Evolutionary conservation across 2,888 invertebrate genomes (phyloP).

Genomic region (Portevinia maculata): DNA sequence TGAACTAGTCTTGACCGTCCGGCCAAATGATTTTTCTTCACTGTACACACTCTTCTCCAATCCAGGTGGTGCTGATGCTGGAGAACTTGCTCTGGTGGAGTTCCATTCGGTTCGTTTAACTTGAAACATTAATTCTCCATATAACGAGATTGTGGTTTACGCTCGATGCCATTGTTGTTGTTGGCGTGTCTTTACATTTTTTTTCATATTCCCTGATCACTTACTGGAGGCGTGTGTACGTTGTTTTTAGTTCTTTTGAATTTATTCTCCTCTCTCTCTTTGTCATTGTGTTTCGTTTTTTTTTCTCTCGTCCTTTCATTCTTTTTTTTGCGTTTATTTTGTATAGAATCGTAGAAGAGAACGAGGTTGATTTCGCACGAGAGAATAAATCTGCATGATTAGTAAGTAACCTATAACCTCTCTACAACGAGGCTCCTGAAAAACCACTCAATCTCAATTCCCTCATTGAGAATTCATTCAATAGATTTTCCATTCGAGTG

Average conservation of each 20-base stretch:
- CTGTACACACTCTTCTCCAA: constrained; percentile 9
- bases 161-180: constrained; percentile 66
- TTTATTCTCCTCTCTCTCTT: constrained; percentile 53
- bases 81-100: constrained; percentile 36
- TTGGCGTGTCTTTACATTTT: constrained; percentile 35
- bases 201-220: constrained; percentile 29
- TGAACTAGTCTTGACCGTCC: constrained; percentile 62
- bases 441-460: constrained; percentile 70
- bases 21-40: constrained; percentile 46
- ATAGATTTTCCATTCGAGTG: constrained; percentile 71
- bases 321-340: constrained; percentile 32
- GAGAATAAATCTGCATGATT: constrained; percentile 54
- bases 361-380: constrained; percentile 38
- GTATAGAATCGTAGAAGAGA: constrained; percentile 36
- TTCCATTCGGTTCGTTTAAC: constrained; percentile 71
- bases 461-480: constrained; percentile 68
- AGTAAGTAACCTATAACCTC: constrained; percentile 73
- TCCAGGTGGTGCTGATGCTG: constrained; percentile 14
- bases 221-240: background rate
- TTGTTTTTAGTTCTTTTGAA: constrained; percentile 62
- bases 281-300: constrained; percentile 47
- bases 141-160: constrained; percentile 73
- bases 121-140: constrained; percentile 73
- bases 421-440: constrained; percentile 30
- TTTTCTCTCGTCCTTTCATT: constrained; percentile 8